Base-by-base conservation (phyloP, 2,797 vertebrate species). In the Ctenosaura bakeri region DNA sequence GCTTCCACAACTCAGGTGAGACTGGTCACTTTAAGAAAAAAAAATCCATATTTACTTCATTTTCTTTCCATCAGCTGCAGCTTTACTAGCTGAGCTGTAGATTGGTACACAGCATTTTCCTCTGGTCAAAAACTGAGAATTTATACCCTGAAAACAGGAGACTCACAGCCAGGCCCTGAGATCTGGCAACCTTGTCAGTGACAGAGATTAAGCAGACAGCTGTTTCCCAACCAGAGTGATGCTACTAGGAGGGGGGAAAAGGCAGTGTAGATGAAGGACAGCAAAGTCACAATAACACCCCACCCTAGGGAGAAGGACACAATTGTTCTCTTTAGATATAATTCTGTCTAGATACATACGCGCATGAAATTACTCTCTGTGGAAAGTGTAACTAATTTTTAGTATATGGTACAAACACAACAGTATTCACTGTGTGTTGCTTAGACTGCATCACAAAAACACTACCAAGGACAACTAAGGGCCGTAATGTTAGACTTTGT, bases 311-410 rank as follows among this genome's bases (percentile, higher is more conserved):
- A 90, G 14, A 85, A 80, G 77, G 35, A 59, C 64, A 82, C 16
- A 35, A 38, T 4, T 52, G 54, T 52, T 29, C 18, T 83, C 66
- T 87, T 54, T 64, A 82, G 66, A 64, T 50, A 71, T 54, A 90
- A 85, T 73, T 59, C 32, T 80, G 76, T 50, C 52, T 56, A 71
- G 29, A 81, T 85, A 71, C 56, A 85, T 80, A n/a, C 18, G 64
- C 2, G 59, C 35, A 32, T 24, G 71, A 81, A 71, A 54, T 56
- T 69, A 64, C 64, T 80, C 50, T 88, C 86, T 52, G 24, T 12
- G 66, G 46, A 69, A 85, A 26, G 46, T 78, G n/a, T 69, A 73
- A 56, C 18, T 73, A 24, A 86, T 74, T 80, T 35, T 59, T 59
- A 86, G 82, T 29, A 32, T n/a, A 52, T n/a, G 35, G 18, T n/a